Evolutionary conservation across 2,113 vertebrate species (phyloP).

Genomic region (Girardinichthys multiradiatus): DNA sequence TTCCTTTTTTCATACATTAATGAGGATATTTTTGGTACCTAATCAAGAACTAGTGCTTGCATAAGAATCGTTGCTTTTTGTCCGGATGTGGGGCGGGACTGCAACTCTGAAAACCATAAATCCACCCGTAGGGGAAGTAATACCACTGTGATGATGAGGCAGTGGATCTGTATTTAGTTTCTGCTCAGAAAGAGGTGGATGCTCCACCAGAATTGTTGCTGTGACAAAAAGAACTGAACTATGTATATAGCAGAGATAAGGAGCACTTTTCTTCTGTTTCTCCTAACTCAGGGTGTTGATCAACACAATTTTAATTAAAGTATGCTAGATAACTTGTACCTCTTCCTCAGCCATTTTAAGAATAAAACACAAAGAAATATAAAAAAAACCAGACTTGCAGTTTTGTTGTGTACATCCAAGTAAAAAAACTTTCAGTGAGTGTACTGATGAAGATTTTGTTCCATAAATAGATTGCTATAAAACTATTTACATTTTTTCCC

Average conservation of each 20-base stretch:
- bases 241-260: neutral
- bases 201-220: neutral
- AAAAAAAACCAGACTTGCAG: neutral
- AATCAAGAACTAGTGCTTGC: constrained; percentile 9
- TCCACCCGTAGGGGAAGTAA: constrained; percentile 39
- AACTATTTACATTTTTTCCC: neutral
- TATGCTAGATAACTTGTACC: neutral
- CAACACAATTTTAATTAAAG: neutral
- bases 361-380: neutral
- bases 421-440: too few relatives aligned
- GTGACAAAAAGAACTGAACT: neutral
- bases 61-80: constrained; percentile 17
- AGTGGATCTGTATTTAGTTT: constrained; percentile 31
- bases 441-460: neutral
- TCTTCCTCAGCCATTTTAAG: neutral
- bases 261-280: neutral
- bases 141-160: constrained; percentile 27
- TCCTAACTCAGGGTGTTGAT: neutral
- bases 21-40: neutral
- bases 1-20: constrained; percentile 4
- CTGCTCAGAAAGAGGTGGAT: neutral
- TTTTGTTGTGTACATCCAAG: too few relatives aligned
- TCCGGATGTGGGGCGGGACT: constrained; percentile 47
- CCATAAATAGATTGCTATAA: neutral
- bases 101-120: constrained; percentile 35